Percentiles rank a stretch among this genome's conserved stretches.
phyloP scores from a whole-genome alignment of 2,888 invertebrate genomes.

The Dione juno region DNA sequence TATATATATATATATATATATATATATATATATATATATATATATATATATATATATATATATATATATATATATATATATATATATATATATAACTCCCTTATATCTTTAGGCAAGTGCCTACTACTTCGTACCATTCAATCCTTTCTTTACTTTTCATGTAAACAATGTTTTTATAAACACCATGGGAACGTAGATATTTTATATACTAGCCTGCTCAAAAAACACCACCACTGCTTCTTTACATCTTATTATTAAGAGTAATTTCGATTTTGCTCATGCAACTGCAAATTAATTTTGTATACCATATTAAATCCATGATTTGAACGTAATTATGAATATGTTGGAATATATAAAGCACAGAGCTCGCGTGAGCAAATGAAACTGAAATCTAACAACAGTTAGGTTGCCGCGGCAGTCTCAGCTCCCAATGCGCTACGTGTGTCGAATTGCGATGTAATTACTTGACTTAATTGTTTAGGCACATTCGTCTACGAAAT shows the following conservation, averaged over 20 bases:
- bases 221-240: background rate
- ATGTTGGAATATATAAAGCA: slow-evolving; percentile 10
- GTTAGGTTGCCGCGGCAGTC: slow-evolving; percentile 33
- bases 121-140: too few species aligned
- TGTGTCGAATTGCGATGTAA: slow-evolving; percentile 47
- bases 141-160: too few species aligned
- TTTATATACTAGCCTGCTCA: background rate
- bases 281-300: background rate
- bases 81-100: too few species aligned
- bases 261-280: background rate
- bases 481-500: slow-evolving; percentile 30
- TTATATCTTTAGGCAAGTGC: too few species aligned
- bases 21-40: too few species aligned
- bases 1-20: too few species aligned
- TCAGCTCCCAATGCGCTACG: slow-evolving; percentile 35
- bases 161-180: too few species aligned
- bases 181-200: background rate
- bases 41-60: too few species aligned
- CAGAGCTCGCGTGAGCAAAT: slow-evolving; percentile 37
- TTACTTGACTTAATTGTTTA: slow-evolving; percentile 46
- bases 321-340: background rate
- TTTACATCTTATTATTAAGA: background rate
- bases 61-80: too few species aligned
- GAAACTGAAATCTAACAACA: slow-evolving; percentile 38
- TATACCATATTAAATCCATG: background rate